phyloP scores from a whole-genome alignment of 2,113 vertebrate genomes.

The Lethenteron camtschaticum region DNA sequence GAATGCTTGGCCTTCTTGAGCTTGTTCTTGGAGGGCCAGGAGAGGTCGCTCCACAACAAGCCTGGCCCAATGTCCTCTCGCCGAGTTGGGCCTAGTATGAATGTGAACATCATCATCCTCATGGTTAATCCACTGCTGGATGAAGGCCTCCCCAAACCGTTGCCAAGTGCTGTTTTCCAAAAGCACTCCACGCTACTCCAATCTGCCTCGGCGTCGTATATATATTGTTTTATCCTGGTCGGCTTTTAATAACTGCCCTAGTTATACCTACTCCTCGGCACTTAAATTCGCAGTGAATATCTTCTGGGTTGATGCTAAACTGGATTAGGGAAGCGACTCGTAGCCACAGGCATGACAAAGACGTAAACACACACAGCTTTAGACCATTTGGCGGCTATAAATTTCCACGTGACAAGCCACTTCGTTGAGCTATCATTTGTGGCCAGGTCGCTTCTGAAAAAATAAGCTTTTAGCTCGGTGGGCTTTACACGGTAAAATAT shows the following conservation, averaged over 20 bases:
- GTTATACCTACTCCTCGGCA: not conserved
- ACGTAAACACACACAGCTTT: too few relatives aligned
- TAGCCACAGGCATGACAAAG: too few relatives aligned
- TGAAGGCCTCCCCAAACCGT: too few relatives aligned
- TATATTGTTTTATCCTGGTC: not conserved
- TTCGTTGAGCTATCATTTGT: not conserved
- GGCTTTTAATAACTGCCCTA: not conserved
- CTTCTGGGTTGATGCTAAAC: too few relatives aligned
- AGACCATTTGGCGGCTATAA: too few relatives aligned
- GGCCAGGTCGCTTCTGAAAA: too few relatives aligned
- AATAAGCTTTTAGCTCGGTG: too few relatives aligned
- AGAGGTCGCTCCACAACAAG: slow-evolving; percentile 53
- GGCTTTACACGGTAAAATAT: too few relatives aligned
- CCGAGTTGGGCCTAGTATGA: slow-evolving; percentile 25
- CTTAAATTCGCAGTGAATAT: too few relatives aligned
- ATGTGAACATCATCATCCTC: not conserved
- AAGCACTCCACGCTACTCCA: not conserved
- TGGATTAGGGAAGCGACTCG: too few relatives aligned
- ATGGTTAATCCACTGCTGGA: not conserved
- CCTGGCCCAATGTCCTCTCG: slow-evolving; percentile 21
- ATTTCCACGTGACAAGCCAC: not conserved
- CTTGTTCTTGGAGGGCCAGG: not conserved
- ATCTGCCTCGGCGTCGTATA: not conserved
- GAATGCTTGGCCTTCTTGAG: too few relatives aligned
- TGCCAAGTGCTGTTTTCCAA: too few relatives aligned